Evolutionary conservation across 1,140 invertebrate species (phyloP).

Genomic region (Cardiocondyla obscurior): DNA sequence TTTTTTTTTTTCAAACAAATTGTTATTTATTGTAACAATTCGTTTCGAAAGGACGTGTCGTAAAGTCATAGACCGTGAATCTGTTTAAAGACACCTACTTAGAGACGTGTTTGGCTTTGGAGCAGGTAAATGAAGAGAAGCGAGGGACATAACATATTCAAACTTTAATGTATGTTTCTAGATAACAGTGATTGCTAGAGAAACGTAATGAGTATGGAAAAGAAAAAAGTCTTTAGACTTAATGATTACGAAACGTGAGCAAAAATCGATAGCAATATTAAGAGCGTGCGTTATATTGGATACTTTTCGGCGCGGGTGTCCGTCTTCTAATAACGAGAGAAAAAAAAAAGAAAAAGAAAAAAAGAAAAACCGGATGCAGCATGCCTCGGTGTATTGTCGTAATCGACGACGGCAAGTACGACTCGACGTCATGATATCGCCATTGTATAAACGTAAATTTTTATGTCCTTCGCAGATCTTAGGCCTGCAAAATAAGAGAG

Average conservation of each 20-base stretch:
- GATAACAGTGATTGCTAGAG: constrained; percentile 18
- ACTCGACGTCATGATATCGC: constrained; percentile 77
- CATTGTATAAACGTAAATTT: constrained; percentile 66
- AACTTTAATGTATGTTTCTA: constrained; percentile 23
- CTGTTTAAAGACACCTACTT: constrained; percentile 6
- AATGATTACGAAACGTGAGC: constrained; percentile 22
- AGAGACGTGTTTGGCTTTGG: background rate
- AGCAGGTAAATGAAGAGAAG: constrained; percentile 1
- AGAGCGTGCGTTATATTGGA: constrained; percentile 38
- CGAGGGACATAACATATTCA: constrained; percentile 41
- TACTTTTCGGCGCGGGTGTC: constrained; percentile 47
- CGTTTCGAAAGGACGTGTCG: background rate
- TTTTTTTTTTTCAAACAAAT: background rate
- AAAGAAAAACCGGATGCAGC: background rate
- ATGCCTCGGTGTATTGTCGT: background rate
- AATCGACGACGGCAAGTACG: constrained; percentile 16
- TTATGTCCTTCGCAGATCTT: constrained; percentile 62
- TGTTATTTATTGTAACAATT: background rate
- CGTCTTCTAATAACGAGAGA: background rate
- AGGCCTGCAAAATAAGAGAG: constrained; percentile 31
- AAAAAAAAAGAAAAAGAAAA: background rate
- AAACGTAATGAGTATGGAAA: background rate
- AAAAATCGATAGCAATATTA: background rate
- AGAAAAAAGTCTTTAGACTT: constrained; percentile 20
- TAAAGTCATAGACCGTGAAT: background rate